phyloP scores from a whole-genome alignment of 2,888 invertebrate species.

The Lypha dubia region DNA sequence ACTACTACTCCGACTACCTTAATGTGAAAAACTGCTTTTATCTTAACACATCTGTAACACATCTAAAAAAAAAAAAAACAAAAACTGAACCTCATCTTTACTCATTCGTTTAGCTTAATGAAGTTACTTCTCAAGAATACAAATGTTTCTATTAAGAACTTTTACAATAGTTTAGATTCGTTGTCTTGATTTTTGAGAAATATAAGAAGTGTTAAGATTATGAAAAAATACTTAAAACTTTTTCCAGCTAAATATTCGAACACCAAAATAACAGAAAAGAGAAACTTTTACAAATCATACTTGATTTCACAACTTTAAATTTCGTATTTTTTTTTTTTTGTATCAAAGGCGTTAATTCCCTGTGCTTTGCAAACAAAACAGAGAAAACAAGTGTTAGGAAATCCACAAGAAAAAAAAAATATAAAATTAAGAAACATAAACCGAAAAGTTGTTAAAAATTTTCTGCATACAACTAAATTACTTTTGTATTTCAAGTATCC shows the following conservation, averaged over 20 bases:
- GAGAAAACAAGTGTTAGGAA: not conserved
- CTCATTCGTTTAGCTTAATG: constrained; percentile 63
- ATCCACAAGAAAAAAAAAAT: not conserved
- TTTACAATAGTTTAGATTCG: constrained; percentile 47
- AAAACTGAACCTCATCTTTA: constrained; percentile 49
- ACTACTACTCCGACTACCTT: too few relatives aligned
- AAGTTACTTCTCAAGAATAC: constrained; percentile 60
- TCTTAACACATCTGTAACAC: not conserved
- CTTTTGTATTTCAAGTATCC: constrained; percentile 68
- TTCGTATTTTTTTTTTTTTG: not conserved
- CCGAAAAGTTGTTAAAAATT: constrained; percentile 52
- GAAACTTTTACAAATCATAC: constrained; percentile 34
- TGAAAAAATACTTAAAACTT: constrained; percentile 58
- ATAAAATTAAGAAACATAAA: constrained; percentile 20
- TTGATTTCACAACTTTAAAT: constrained; percentile 34
- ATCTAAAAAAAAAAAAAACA: not conserved
- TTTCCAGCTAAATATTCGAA: constrained; percentile 34
- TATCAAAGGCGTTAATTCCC: constrained; percentile 56
- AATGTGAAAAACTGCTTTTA: not conserved
- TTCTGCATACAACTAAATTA: constrained; percentile 63
- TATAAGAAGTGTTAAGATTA: constrained; percentile 64
- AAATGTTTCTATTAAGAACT: constrained; percentile 64
- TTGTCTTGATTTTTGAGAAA: constrained; percentile 29
- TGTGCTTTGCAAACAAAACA: constrained; percentile 19
- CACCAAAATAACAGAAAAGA: constrained; percentile 19